Percentiles rank a stretch among this genome's conserved stretches.
phyloP scores from a whole-genome alignment of 2,888 invertebrate genomes.

The Nemotelus nigrinus region DNA sequence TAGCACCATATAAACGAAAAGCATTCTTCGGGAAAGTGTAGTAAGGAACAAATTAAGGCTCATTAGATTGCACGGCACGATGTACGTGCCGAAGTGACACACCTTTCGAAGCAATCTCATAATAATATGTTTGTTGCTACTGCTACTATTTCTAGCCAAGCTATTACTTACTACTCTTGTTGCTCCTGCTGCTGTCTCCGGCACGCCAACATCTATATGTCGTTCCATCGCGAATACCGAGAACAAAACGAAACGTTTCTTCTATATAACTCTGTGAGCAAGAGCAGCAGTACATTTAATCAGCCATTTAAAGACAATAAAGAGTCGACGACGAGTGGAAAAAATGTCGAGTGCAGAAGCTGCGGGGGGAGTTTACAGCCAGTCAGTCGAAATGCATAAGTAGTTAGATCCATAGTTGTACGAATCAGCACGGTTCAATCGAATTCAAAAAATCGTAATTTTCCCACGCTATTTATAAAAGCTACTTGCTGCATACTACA shows the following conservation, averaged over 20 bases:
- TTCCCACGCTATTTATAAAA: constrained; percentile 39
- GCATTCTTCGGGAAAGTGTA: constrained; percentile 17
- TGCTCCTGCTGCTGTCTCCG: too few relatives aligned
- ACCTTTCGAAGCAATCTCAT: constrained; percentile 56
- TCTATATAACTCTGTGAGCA: too few relatives aligned
- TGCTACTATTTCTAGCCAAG: constrained; percentile 4
- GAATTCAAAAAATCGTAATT: constrained; percentile 39
- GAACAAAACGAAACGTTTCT: background rate
- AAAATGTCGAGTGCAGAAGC: too few relatives aligned
- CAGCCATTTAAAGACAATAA: constrained; percentile 41
- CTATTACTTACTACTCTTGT: background rate
- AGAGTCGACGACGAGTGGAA: background rate
- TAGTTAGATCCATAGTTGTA: too few relatives aligned
- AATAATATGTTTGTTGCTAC: constrained; percentile 14
- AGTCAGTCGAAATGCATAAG: too few relatives aligned
- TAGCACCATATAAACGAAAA: too few relatives aligned
- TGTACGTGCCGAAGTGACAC: constrained; percentile 52
- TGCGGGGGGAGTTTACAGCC: too few relatives aligned
- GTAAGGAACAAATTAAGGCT: constrained; percentile 44
- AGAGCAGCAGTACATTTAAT: constrained; percentile 14
- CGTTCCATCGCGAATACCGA: background rate
- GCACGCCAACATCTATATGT: too few relatives aligned
- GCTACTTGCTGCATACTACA: background rate
- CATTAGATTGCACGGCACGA: constrained; percentile 55
- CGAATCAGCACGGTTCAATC: constrained; percentile 34